phyloP scores from a whole-genome alignment of 1,140 invertebrate genomes.

The Sinonovacula constricta region DNA sequence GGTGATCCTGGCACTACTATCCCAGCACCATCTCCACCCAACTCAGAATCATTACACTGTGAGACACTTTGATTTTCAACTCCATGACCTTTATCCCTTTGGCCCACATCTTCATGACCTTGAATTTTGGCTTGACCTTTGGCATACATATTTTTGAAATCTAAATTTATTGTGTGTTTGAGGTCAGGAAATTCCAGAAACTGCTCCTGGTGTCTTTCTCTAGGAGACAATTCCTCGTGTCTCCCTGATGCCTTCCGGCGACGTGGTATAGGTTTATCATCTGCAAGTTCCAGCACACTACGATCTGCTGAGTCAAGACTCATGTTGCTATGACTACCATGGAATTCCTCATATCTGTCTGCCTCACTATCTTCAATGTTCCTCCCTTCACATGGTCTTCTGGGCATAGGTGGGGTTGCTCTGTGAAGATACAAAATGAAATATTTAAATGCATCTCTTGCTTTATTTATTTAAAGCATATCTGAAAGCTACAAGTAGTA shows the following conservation, averaged over 20 bases:
- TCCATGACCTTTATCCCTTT: not conserved
- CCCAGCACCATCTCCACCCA: not conserved
- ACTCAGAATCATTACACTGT: not conserved
- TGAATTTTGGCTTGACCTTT: not conserved
- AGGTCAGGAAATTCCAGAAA: conserved; percentile 54
- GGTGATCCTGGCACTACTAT: too few relatives aligned
- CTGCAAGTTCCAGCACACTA: conserved; percentile 16
- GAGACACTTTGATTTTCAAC: not conserved
- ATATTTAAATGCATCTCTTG: too few relatives aligned
- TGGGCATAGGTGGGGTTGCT: conserved; percentile 61
- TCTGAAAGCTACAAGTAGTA: too few relatives aligned
- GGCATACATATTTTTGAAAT: conserved; percentile 34
- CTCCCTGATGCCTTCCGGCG: conserved; percentile 34
- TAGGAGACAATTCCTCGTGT: conserved; percentile 4
- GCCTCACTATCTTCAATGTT: conserved; percentile 77
- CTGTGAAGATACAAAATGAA: too few relatives aligned
- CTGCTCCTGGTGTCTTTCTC: conserved; percentile 1
- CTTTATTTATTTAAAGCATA: too few relatives aligned
- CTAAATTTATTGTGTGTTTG: conserved; percentile 45
- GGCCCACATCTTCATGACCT: not conserved
- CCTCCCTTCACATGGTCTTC: conserved; percentile 71
- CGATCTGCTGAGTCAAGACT: not conserved
- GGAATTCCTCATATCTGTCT: conserved; percentile 76
- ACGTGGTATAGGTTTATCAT: conserved; percentile 33
- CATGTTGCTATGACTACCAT: conserved; percentile 61